These are phyloP conservation scores for Anastrepha obliqua DNA, from an alignment of 1,140 invertebrate species.

Conservation along the genomic window DNA sequence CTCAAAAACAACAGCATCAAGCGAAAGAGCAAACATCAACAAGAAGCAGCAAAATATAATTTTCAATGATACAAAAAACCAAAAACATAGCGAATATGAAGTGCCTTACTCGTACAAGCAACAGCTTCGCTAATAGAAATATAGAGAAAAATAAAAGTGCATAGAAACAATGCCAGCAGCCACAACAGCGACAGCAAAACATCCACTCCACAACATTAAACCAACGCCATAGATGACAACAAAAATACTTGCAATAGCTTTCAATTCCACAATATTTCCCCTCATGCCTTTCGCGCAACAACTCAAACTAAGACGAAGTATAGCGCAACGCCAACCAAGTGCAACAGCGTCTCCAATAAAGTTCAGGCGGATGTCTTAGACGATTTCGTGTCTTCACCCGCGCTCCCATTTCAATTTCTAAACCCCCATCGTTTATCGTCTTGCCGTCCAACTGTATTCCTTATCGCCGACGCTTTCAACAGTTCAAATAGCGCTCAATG, in stretches of 20 bases:
- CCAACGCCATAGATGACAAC: neutral
- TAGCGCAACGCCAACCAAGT: neutral
- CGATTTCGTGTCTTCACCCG: neutral
- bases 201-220: neutral
- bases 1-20: too few relatives aligned
- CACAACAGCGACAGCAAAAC: neutral
- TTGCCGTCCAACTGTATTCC: neutral
- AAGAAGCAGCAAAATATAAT: too few relatives aligned
- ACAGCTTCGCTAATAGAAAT: too few relatives aligned
- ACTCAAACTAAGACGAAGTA: neutral
- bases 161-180: neutral
- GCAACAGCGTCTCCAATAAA: neutral
- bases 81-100: too few relatives aligned
- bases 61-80: too few relatives aligned
- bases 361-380: neutral
- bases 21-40: too few relatives aligned
- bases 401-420: neutral
- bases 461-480: slow-evolving; percentile 11
- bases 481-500: slow-evolving; percentile 17
- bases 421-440: neutral
- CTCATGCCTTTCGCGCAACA: neutral
- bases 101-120: too few relatives aligned
- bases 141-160: neutral
- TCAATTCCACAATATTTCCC: neutral
- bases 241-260: neutral